Conservation (phyloP, 2,797 vertebrate genomes). For the Gadopsis marmoratus region DNA sequence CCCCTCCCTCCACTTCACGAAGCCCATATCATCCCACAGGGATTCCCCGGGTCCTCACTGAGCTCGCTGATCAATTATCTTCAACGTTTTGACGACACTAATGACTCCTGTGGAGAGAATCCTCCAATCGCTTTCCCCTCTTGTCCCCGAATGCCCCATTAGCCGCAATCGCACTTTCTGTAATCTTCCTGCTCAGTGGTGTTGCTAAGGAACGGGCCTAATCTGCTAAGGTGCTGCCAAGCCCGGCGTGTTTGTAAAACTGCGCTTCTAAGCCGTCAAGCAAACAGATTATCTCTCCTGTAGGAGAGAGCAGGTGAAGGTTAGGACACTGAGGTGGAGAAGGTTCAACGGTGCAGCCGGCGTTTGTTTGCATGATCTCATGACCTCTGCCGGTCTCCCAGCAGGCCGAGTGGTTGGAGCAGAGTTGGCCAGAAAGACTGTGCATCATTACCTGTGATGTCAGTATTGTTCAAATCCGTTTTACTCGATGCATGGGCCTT, state of each 20-base stretch:
- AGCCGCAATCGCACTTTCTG: constrained; percentile 70
- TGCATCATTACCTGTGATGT: constrained; percentile 49
- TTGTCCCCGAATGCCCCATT: constrained; percentile 56
- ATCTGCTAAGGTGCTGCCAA: constrained; percentile 50
- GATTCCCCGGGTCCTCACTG: constrained; percentile 18
- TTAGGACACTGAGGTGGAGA: constrained; percentile 15
- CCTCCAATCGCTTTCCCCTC: constrained; percentile 31
- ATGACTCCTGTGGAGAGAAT: constrained; percentile 55
- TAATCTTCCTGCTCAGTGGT: constrained; percentile 55
- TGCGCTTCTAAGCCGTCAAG: constrained; percentile 33
- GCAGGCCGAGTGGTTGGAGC: constrained; percentile 51
- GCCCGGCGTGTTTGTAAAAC: constrained; percentile 44
- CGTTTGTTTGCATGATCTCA: constrained; percentile 32
- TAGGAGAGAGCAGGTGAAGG: constrained; percentile 38
- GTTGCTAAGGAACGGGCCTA: constrained; percentile 74
- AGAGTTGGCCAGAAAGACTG: constrained; percentile 35
- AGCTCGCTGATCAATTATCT: constrained; percentile 40
- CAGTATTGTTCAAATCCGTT: constrained; percentile 57
- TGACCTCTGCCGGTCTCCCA: constrained; percentile 37
- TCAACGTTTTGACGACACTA: constrained; percentile 38
- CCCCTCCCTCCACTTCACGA: neutral
- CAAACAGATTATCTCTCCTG: constrained; percentile 46
- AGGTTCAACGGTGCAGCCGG: constrained; percentile 20
- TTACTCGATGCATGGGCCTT: constrained; percentile 12
- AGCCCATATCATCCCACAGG: constrained; percentile 28